Base-by-base conservation (phyloP, 2,888 invertebrate genomes). In the Athripsodes cinereus region DNA sequence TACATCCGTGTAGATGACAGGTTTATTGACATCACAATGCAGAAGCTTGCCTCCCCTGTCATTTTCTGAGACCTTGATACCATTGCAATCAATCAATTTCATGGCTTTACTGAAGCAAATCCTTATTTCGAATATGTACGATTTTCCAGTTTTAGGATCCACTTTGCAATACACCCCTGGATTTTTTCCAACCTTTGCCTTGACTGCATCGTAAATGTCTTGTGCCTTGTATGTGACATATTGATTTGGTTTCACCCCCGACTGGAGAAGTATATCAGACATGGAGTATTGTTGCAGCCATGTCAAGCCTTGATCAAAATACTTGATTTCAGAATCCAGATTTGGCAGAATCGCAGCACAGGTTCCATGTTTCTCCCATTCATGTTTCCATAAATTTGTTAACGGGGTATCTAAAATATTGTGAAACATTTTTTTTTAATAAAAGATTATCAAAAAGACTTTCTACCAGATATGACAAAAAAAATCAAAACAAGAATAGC, bases 331-430 rank as follows among this genome's bases (percentile, higher is more conserved):
- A 18, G 78, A 79, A 64, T 81, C 75, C 0, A 90, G 68, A 2
- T 71, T 65, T 0, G 81, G 74, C 2, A 88, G 63, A 2, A 71
- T 64, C 1, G 81, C 77, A 1, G 90, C 87, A 68, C 92, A 92
- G 0, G 90, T 90, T 1, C 92, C 92, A 69, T 92, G 92, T 67
- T 92, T 92, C 1, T 75, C 70, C 91, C 91, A 92, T 70, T 92
- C 92, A 67, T 92, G 90, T 58, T 82, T 75, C 90, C 90, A 91
- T 20, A 91, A 76, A 10, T 81, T 76, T 65, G 84, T 73, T 1
- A 69, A 67, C 20, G 71, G 68, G 0, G 73, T 74, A 34, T 73
- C 73, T 65, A 31, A 2, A 53, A 47, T 18, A 35, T 18, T 40
- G 10, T 8, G 19, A 13, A 52, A 35, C 16, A 51, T 51, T 53